These are phyloP conservation scores for Aphodius sticticus DNA, from an alignment of 2,888 invertebrate genomes.

Conservation along the genomic window DNA sequence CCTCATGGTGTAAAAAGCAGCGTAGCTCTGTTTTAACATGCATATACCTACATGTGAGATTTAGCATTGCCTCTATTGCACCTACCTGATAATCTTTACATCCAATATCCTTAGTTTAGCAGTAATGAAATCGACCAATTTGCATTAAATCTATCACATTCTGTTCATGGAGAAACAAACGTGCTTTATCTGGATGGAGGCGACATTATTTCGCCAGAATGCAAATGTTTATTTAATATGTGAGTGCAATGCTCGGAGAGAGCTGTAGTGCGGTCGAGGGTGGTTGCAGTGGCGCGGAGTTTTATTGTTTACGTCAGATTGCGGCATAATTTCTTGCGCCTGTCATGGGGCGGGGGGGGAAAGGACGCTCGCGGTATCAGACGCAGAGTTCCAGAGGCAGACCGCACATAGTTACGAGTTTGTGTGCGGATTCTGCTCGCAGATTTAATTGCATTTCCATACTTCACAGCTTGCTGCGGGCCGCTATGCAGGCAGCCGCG, in stretches of 20 bases:
- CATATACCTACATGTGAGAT: no score
- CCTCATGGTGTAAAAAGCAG: no score
- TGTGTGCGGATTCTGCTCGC: conserved; percentile 28
- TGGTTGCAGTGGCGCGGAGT: conserved; percentile 1
- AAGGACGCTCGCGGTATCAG: conserved; percentile 27
- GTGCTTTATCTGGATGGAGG: no score
- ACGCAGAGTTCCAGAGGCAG: conserved; percentile 32
- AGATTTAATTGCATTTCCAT: conserved; percentile 40
- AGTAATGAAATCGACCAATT: no score
- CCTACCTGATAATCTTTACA: no score
- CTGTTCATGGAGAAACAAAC: no score
- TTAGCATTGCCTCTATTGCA: no score
- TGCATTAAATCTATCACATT: no score
- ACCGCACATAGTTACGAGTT: conserved; percentile 36
- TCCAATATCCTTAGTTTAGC: no score
- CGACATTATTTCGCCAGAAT: neutral
- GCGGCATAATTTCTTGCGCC: conserved; percentile 36
- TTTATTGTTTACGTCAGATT: conserved; percentile 35
- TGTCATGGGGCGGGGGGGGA: conserved; percentile 24
- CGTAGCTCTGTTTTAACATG: no score
- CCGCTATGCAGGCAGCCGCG: conserved; percentile 14
- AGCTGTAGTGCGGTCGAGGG: neutral
- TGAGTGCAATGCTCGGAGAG: neutral
- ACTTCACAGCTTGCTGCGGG: conserved; percentile 34
- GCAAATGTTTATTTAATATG: conserved; percentile 31